Evolutionary conservation across 2,113 vertebrate species (phyloP).

Genomic region (Nothobranchius furzeri): DNA sequence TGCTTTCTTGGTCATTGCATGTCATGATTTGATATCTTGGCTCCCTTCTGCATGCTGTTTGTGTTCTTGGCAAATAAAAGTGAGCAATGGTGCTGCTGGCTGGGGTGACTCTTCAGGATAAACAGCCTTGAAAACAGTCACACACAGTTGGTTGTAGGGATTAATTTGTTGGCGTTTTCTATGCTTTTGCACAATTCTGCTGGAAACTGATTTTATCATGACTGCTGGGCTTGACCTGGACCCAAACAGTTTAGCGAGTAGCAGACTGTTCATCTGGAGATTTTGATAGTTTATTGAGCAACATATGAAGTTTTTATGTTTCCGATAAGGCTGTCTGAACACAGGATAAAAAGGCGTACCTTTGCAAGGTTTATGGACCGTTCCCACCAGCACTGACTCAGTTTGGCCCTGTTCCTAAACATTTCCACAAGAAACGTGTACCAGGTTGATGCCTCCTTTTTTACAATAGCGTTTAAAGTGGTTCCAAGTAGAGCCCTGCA

Average conservation of each 20-base stretch:
- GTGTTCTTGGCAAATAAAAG: conserved; percentile 29
- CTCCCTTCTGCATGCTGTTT: conserved; percentile 19
- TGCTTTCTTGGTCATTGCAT: conserved; percentile 17
- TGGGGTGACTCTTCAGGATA: conserved; percentile 6
- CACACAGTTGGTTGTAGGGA: conserved; percentile 15
- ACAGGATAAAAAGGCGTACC: too few relatives aligned
- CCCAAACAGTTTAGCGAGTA: not conserved
- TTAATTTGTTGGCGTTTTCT: conserved; percentile 18
- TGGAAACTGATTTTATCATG: conserved; percentile 2
- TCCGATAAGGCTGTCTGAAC: too few relatives aligned
- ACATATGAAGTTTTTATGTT: too few relatives aligned
- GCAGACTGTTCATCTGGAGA: not conserved
- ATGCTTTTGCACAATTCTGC: conserved; percentile 12
- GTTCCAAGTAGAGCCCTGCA: too few relatives aligned
- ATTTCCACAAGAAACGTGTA: too few relatives aligned
- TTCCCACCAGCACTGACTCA: too few relatives aligned
- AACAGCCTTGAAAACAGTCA: not conserved
- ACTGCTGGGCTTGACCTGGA: conserved; percentile 3
- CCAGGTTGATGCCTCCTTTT: too few relatives aligned
- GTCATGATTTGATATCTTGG: conserved; percentile 18
- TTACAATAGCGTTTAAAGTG: too few relatives aligned
- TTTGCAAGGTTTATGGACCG: too few relatives aligned
- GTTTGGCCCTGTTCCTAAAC: too few relatives aligned
- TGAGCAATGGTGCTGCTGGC: conserved; percentile 15
- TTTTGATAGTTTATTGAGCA: too few relatives aligned